These are phyloP conservation scores for Pachydiplax longipennis DNA, from an alignment of 2,888 invertebrate species.

Conservation along the genomic window DNA sequence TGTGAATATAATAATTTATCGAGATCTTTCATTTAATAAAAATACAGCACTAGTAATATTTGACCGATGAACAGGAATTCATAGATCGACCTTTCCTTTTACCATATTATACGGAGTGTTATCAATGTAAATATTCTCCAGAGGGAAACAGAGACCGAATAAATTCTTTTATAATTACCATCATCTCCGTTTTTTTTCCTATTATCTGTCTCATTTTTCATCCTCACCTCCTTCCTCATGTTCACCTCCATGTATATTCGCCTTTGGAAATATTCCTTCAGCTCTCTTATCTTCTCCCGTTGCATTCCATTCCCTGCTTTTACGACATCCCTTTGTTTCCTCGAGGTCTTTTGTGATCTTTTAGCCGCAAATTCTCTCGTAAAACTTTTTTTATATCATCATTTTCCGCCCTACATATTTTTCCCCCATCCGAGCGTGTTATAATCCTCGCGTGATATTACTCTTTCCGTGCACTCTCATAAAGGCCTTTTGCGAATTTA, in stretches of 20 bases:
- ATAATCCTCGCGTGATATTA: background rate
- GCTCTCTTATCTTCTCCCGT: background rate
- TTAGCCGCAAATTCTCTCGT: background rate
- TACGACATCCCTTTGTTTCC: conserved; percentile 23
- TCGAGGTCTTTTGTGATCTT: background rate
- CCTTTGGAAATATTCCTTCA: background rate
- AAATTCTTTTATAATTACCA: no score
- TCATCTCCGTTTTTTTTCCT: background rate
- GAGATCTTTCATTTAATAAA: no score
- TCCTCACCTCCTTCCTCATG: background rate
- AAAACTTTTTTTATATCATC: background rate
- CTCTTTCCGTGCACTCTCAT: background rate
- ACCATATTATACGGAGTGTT: no score
- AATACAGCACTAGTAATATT: no score
- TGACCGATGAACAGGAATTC: no score
- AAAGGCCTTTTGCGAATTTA: background rate
- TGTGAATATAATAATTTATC: no score
- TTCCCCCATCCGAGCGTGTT: background rate
- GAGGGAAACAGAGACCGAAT: no score
- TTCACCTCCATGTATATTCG: background rate
- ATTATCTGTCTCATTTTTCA: background rate
- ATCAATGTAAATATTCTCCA: no score
- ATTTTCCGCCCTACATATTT: background rate
- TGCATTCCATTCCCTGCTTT: background rate
- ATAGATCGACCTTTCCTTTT: no score